Conservation (phyloP, 2,888 invertebrate genomes). For the Caenorhabditis sp. region DNA sequence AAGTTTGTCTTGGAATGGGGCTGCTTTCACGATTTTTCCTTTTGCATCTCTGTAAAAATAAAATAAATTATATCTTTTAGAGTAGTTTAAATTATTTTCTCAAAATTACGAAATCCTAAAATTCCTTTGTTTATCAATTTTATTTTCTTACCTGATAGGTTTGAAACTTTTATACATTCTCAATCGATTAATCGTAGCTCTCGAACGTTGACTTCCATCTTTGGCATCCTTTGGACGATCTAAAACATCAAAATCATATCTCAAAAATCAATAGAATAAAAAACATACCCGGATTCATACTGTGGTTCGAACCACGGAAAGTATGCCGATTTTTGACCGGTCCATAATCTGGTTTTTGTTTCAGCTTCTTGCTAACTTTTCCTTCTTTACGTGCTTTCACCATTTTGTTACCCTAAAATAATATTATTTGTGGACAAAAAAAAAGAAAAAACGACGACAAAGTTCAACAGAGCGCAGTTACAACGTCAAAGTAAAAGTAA, state of each 20-base stretch:
- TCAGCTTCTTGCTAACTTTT: conserved; percentile 52
- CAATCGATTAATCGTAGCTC: conserved; percentile 90
- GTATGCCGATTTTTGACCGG: conserved; percentile 53
- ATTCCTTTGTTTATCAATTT: not conserved
- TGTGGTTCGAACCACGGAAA: conserved; percentile 80
- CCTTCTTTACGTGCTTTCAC: conserved; percentile 51
- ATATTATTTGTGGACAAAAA: not conserved
- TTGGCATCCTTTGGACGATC: conserved; percentile 73
- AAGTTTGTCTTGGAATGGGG: conserved; percentile 91
- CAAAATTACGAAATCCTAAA: not conserved
- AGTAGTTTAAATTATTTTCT: not conserved
- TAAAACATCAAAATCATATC: conserved; percentile 57
- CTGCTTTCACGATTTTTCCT: conserved; percentile 89
- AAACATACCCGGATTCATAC: conserved; percentile 86
- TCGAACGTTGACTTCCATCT: conserved; percentile 74
- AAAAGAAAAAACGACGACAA: conserved; percentile 5
- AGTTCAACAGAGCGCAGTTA: conserved; percentile 9
- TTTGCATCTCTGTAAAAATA: conserved; percentile 76
- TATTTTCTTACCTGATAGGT: conserved; percentile 79
- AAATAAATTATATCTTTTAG: too few species aligned
- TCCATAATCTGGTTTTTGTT: conserved; percentile 51
- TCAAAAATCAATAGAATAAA: not conserved
- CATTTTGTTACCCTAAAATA: conserved; percentile 42
- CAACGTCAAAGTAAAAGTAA: conserved; percentile 2
- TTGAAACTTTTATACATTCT: conserved; percentile 99